A percentile compares a stretch with the other conserved stretches of the same genome.
These are phyloP conservation scores for Melierax canorus DNA, from an alignment of 2,113 vertebrate species.

Conservation along the genomic window DNA sequence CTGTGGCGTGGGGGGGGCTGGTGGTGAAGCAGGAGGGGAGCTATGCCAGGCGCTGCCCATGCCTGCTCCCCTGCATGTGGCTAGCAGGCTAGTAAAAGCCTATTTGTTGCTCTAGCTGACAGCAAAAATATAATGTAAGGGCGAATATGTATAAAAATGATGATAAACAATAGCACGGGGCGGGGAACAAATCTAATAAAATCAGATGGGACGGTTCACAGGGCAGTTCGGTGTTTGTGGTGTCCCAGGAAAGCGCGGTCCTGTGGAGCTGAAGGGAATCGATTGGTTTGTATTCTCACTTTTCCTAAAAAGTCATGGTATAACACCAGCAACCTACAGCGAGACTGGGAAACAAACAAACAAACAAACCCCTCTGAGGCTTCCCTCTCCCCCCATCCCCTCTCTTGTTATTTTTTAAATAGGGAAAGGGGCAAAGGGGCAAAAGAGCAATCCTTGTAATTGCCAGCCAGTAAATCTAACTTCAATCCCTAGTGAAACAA, in stretches of 20 bases:
- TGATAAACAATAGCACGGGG: neutral
- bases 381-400: neutral
- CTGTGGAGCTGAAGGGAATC: neutral
- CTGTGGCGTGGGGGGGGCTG: rapidly evolving
- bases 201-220: neutral
- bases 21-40: neutral
- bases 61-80: neutral
- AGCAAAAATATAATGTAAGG: neutral
- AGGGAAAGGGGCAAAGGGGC: neutral
- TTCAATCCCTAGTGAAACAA: slow-evolving; percentile 1
- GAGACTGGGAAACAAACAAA: neutral
- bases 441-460: slow-evolving; percentile 30
- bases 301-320: neutral
- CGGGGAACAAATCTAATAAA: neutral
- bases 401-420: slow-evolving; percentile 3
- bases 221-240: neutral
- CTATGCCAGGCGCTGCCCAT: rapidly evolving
- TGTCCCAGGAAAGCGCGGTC: neutral
- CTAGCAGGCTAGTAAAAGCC: neutral
- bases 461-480: slow-evolving; percentile 24
- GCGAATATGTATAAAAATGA: neutral
- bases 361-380: neutral
- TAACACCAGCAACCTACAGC: neutral
- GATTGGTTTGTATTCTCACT: neutral
- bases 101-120: neutral